Conservation (phyloP, 2,113 vertebrate species). For the Chionomys nivalis region DNA sequence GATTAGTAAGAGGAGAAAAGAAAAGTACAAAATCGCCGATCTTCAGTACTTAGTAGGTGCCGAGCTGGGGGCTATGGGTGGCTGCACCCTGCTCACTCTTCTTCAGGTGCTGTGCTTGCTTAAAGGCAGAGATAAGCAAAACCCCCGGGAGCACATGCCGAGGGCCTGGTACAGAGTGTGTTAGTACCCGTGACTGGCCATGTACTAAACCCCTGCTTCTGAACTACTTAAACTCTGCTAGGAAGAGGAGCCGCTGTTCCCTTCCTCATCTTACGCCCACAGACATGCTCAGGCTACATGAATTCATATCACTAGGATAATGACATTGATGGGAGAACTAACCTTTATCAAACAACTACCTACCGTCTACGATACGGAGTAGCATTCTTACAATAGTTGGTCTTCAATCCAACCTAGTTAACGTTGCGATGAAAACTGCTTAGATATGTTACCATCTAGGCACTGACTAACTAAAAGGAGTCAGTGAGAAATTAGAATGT, state of each 20-base stretch:
- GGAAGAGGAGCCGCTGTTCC: rapidly evolving
- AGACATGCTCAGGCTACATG: rapidly evolving
- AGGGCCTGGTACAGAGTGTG: background rate
- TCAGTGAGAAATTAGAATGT: background rate
- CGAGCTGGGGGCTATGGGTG: background rate
- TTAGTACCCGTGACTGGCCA: too few species aligned
- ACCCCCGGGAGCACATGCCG: background rate
- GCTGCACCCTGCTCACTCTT: too few species aligned
- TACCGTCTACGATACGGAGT: background rate
- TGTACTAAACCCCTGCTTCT: background rate
- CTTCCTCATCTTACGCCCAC: rapidly evolving
- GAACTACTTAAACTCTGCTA: background rate
- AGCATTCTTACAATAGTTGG: background rate
- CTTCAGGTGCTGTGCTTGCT: background rate
- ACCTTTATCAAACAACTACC: background rate
- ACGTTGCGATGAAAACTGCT: background rate
- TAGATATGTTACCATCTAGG: background rate
- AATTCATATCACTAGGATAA: too few species aligned
- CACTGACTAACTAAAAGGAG: background rate
- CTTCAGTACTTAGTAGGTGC: background rate
- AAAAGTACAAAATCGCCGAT: background rate
- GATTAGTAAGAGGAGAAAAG: background rate
- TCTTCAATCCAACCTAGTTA: background rate
- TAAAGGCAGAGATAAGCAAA: background rate
- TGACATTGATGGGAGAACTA: background rate